Base-by-base conservation (phyloP, 2,888 invertebrate genomes). In the Rotaria magnacalcarata region DNA sequence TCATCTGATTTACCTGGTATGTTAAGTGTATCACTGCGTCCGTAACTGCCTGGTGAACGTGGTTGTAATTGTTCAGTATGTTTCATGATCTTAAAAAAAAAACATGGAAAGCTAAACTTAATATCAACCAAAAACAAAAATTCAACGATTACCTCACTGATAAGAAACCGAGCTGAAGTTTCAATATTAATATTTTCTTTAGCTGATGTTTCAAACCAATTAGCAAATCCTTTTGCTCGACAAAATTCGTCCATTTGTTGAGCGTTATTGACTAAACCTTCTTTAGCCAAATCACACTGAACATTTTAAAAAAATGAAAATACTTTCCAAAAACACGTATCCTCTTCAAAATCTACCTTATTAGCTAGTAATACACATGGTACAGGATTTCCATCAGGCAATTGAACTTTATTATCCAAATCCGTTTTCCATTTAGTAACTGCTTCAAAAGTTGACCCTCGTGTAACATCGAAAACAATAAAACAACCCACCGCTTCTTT, bases 141-240 rank as follows among this genome's bases (percentile, higher is more conserved):
- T n/a, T 24, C n/a, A 41, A 16, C 16, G 54, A 11, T 67, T 75
- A 86, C 86, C 56, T 84, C 47, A 7, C 60, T 34, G 47, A 86
- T 43, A 52, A 86, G 75, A 84, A 67, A 86, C 41, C 60, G 58
- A 50, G 86, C 47, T 75, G 97, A 95, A 90, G 97, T 96, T 90
- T 97, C 97, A 86, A 98, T 96, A 91, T 97, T 93, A 60, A 93
- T 90, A 85, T 93, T 93, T 88, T 93, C 93, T 89, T 93, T 93
- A 19, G 93, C 93, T 4, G 93, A 93, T 2, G 92, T 93, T 89
- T 93, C 93, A 87, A 92, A 93, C 93, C 93, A 93, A 2, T 92
- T 92, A 86, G 92, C 91, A 89, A 93, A 93, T 87, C 92, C 92
- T 88, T 92, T 92, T 86, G 93, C 92, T 88, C 92, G 92, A 89